A percentile compares a stretch with the other conserved stretches of the same genome.
Evolutionary conservation across 2,797 vertebrate genomes (phyloP).

Genomic region (Leucoraja ocellata): DNA sequence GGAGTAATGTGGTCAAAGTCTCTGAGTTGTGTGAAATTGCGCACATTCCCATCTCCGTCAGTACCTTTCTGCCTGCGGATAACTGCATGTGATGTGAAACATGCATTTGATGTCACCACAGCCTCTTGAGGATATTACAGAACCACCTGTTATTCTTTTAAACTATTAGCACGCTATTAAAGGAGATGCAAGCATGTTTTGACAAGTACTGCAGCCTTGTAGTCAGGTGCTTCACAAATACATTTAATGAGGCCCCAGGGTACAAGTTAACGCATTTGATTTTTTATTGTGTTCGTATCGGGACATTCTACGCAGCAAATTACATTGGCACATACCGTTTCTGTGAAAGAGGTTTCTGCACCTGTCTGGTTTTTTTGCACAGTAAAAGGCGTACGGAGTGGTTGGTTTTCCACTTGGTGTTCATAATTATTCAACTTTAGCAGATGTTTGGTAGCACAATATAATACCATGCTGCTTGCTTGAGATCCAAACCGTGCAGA

Average conservation of each 20-base stretch:
- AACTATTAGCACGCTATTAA: background rate
- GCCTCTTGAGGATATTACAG: constrained; percentile 8
- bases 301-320: background rate
- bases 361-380: background rate
- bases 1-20: background rate
- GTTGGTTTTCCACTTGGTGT: background rate
- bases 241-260: constrained; percentile 30
- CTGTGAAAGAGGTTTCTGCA: background rate
- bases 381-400: background rate
- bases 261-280: background rate
- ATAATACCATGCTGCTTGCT: background rate
- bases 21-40: background rate
- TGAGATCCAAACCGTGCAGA: background rate
- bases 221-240: constrained; percentile 11
- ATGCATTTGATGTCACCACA: background rate
- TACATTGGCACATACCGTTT: background rate
- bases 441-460: background rate
- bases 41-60: background rate
- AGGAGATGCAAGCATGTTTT: constrained; percentile 31
- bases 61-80: background rate
- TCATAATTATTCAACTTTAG: background rate
- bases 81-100: too few relatives aligned
- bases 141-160: constrained; percentile 26
- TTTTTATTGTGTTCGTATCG: background rate
- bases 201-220: background rate